Evolutionary conservation across 2,797 vertebrate genomes (phyloP).

Genomic region (Gambelia wislizenii): DNA sequence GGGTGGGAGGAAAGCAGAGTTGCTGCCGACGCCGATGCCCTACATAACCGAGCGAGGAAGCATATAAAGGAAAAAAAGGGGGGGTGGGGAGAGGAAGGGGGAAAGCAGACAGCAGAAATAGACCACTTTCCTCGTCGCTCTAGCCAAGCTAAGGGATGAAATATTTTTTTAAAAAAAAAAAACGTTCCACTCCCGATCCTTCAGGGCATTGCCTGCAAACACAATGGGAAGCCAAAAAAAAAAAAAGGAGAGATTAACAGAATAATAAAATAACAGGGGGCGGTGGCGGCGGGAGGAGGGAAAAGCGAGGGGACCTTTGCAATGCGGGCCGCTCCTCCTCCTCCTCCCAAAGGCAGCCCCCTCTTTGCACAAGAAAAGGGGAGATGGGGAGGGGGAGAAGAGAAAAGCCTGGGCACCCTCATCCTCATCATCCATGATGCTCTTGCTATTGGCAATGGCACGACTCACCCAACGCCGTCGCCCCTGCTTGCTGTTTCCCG

Average conservation of each 20-base stretch:
- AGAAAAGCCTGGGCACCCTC: slow-evolving; percentile 57
- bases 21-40: slow-evolving; percentile 62
- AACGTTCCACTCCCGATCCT: not conserved
- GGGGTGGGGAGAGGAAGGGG: slow-evolving; percentile 13
- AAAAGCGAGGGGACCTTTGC: not conserved
- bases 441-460: slow-evolving; percentile 22
- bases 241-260: not conserved
- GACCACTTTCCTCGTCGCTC: not conserved
- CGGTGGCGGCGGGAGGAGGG: slow-evolving; percentile 31
- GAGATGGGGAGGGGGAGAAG: slow-evolving; percentile 22
- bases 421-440: slow-evolving; percentile 49
- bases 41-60: slow-evolving; percentile 65
- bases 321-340: slow-evolving; percentile 27
- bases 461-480: slow-evolving; percentile 79
- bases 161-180: not conserved
- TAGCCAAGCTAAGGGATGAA: too few species aligned
- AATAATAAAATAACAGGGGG: not conserved
- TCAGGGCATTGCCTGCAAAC: not conserved
- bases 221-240: not conserved
- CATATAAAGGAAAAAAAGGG: slow-evolving; percentile 40
- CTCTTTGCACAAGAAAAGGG: not conserved
- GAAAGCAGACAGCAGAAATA: not conserved
- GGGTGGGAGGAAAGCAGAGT: slow-evolving; percentile 59
- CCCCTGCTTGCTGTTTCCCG: slow-evolving; percentile 70
- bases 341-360: not conserved